phyloP scores from a whole-genome alignment of 2,113 vertebrate species.

The Takifugu flavidus region DNA sequence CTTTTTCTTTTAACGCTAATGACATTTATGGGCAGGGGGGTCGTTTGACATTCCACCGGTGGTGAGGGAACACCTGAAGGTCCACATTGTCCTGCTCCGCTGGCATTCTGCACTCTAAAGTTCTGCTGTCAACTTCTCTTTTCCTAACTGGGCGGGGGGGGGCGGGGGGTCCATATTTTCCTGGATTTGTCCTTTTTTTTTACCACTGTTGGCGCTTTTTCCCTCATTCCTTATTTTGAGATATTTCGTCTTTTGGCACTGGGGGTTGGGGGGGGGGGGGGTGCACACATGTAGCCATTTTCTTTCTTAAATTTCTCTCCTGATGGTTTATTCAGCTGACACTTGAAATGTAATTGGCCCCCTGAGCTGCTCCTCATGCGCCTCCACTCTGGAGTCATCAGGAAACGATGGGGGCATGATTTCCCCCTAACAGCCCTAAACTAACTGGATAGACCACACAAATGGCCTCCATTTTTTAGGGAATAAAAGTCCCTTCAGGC shows the following conservation, averaged over 20 bases:
- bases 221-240: conserved; percentile 51
- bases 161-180: conserved; percentile 62
- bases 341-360: conserved; percentile 67
- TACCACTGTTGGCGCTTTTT: conserved; percentile 37
- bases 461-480: conserved; percentile 8
- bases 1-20: neutral
- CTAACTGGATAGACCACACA: neutral
- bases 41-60: conserved; percentile 68
- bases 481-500: no score
- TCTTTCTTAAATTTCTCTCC: neutral
- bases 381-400: conserved; percentile 48
- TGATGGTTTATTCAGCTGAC: conserved; percentile 56
- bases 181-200: conserved; percentile 56
- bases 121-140: conserved; percentile 32
- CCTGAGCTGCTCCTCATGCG: conserved; percentile 68
- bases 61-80: conserved; percentile 8
- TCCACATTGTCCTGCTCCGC: conserved; percentile 36
- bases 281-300: conserved; percentile 23
- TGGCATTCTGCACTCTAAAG: conserved; percentile 79
- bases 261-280: conserved; percentile 4
- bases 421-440: conserved; percentile 4
- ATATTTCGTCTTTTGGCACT: conserved; percentile 20
- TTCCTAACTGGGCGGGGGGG: no score
- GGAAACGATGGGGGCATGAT: conserved; percentile 24
- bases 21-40: neutral